These are phyloP conservation scores for Biston betularia DNA, from an alignment of 2,888 invertebrate species.

Conservation along the genomic window DNA sequence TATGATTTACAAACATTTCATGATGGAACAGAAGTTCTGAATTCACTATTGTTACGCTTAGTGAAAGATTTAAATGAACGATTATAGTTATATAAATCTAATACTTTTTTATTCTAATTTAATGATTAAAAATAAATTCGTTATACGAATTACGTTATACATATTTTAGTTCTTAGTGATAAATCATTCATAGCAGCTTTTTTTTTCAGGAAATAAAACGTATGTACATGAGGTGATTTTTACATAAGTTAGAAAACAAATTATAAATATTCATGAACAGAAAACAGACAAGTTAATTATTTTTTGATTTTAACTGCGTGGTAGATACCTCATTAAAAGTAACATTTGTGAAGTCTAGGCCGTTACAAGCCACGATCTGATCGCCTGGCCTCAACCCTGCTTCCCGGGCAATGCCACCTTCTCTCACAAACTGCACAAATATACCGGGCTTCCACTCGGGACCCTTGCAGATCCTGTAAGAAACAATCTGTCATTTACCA, in stretches of 20 bases:
- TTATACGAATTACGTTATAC: no score
- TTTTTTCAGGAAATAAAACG: neutral
- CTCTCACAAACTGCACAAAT: conserved; percentile 95
- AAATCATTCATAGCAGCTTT: neutral
- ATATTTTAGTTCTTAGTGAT: no score
- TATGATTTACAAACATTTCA: no score
- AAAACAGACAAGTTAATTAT: neutral
- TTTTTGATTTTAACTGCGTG: neutral
- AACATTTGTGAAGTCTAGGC: conserved; percentile 91
- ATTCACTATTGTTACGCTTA: no score
- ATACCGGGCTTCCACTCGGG: conserved; percentile 95
- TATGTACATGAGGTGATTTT: no score
- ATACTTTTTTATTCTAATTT: no score
- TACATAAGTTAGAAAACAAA: no score
- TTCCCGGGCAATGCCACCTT: conserved; percentile 94
- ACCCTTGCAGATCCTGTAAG: conserved; percentile 91
- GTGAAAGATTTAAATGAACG: no score
- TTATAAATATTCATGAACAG: neutral
- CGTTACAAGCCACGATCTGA: conserved; percentile 96
- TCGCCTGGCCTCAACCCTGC: conserved; percentile 96
- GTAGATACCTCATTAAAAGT: conserved; percentile 92
- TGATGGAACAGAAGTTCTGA: no score
- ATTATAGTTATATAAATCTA: no score
- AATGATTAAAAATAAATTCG: no score
- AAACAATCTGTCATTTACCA: neutral